Base-by-base conservation (phyloP, 2,113 vertebrate genomes). In the Phrynosoma platyrhinos region DNA sequence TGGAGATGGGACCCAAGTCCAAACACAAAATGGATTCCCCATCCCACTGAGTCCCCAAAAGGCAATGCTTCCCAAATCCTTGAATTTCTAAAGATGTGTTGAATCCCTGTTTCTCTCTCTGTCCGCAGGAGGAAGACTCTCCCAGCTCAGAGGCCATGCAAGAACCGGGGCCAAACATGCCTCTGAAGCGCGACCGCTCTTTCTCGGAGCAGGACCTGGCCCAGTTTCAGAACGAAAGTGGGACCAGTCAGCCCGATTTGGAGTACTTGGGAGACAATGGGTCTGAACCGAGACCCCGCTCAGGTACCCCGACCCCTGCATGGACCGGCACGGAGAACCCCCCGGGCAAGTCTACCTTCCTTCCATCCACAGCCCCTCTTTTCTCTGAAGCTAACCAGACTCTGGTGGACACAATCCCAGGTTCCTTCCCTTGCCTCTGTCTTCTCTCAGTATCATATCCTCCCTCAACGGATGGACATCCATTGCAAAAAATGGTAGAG, bases 201-300 rank as follows among this genome's bases (percentile, higher is more conserved):
- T 99, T 99, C 96, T 99, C 98, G 0, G 98, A 99, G 90, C 98
- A 98, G 0, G 98, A 99, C 96, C 94, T 99, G 91, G 98, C 95
- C 0, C 93, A 97, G 92, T 97, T 99, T 79, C 97, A 97, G 64
- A 96, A 92, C 0, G 97, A 93, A 1, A 94, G 96, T 40, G 93
- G 94, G 3, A 89, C 89, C 0, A 91, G 96, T 0, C 95, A 97
- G 77, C 92, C 94, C 0, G 96, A 77, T 0, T 55, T 94, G 0
- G 90, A 16, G 16, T 91, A 94, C 10, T 86, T 87, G 0, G 94
- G 88, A 69, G 91, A 83, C 0, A n/a, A 68, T 20, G 96, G 93
- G 91, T 91, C 93, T 0, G 95, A 97, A 86, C n/a, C 83, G 3
- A 95, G 98, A 90, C 97, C 96, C 1, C 96, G 98, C 4, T 97